Evolutionary conservation across 2,113 vertebrate species (phyloP), one percentile per base, ranked within the genome.

Genomic region (Falco punctatus): DNA sequence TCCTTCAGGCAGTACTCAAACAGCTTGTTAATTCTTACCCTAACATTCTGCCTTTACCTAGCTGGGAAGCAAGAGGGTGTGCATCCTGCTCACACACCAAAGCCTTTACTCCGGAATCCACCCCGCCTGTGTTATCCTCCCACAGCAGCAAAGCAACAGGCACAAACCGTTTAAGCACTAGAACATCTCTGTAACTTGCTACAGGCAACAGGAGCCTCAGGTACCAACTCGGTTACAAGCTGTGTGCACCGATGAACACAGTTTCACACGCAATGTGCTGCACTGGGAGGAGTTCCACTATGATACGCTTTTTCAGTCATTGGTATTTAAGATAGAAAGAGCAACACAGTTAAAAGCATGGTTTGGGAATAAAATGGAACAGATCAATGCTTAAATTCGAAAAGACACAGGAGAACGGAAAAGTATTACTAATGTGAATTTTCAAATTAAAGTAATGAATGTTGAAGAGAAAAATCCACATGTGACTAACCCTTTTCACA

Each of bases 221-320:
- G 49, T 11, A 61, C 7, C 22, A 48, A 21, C 81, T 66, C n/a
- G 69, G 46, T 30, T 33, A 72, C 32, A 62, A 51, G 38, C 32
- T 3, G 0, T 1, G 4, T 16, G 16, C 49, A 23, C 6, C 3
- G 14, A 14, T 9, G 7, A 84, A 65, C 44, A 32, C 16, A 16
- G 19, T 33, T 79, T n/a, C 52, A 51, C 15, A 28, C 2, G 15
- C 35, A n/a, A 59, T 6, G 1, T 18, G 17, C 17, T 70, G n/a
- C 11, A 18, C 32, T 24, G 48, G 28, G 32, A 48, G 21, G 24
- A 38, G 59, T 19, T 80, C 32, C 55, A 49, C 48, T 74, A 48
- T 27, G 21, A 35, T 32, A 48, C 1, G 4, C n/a, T 62, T 19
- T 42, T 79, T 61, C 52, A 49, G 48, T 40, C 49, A 57, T 2